Percentiles rank a stretch among this genome's conserved stretches.
phyloP scores from a whole-genome alignment of 2,888 invertebrate genomes.

The Ochropacha duplaris region DNA sequence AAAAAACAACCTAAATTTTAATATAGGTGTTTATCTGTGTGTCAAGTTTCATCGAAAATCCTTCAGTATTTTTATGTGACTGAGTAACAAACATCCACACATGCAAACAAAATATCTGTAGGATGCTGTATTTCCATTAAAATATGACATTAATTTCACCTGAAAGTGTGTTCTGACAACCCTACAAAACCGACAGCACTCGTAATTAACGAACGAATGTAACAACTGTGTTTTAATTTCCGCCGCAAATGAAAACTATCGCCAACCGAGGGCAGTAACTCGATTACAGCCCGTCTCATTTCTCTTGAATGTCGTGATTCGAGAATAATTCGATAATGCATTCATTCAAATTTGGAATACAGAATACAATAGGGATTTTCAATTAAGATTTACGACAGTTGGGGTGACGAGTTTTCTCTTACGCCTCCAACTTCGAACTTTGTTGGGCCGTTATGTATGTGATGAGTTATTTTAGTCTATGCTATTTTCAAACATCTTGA shows the following conservation, averaged over 20 bases:
- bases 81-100: too few relatives aligned
- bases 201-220: too few relatives aligned
- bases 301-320: constrained; percentile 41
- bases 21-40: too few relatives aligned
- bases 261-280: constrained; percentile 36
- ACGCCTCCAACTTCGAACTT: background rate
- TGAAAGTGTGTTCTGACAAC: constrained; percentile 8
- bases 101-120: too few relatives aligned
- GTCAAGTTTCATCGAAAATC: too few relatives aligned
- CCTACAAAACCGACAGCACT: background rate
- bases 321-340: constrained; percentile 61
- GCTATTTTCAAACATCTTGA: too few relatives aligned
- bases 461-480: too few relatives aligned
- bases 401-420: constrained; percentile 23
- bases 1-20: too few relatives aligned
- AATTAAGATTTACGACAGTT: constrained; percentile 66
- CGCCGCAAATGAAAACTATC: constrained; percentile 57
- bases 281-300: constrained; percentile 55
- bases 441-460: too few relatives aligned
- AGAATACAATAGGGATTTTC: constrained; percentile 58
- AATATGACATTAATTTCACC: too few relatives aligned
- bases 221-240: constrained; percentile 9
- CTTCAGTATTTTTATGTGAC: too few relatives aligned
- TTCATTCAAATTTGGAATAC: constrained; percentile 47
- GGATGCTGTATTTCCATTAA: too few relatives aligned